Evolutionary conservation across 2,113 vertebrate species (phyloP).

Genomic region (Macroglossus sobrinus): DNA sequence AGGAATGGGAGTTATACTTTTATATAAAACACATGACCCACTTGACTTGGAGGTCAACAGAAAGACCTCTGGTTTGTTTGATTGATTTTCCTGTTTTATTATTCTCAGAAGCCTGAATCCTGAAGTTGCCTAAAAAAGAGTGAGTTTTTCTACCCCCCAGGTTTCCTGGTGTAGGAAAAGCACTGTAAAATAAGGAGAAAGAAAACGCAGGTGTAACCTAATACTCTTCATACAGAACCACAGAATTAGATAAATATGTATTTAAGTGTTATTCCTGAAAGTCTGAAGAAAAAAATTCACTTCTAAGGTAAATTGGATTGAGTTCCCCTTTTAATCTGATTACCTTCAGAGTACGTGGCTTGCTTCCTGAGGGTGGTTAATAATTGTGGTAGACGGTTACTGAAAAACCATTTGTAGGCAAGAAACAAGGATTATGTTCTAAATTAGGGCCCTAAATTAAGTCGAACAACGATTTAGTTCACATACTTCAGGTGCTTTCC

Average conservation of each 20-base stretch:
- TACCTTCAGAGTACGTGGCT: not conserved
- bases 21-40: not conserved
- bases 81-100: not conserved
- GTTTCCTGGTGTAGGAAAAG: not conserved
- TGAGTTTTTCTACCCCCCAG: not conserved
- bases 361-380: not conserved
- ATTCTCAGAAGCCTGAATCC: not conserved
- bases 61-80: not conserved
- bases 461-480: not conserved
- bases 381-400: not conserved
- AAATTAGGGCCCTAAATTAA: not conserved
- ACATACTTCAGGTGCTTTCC: conserved; percentile 8
- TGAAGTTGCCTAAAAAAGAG: not conserved
- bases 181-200: not conserved
- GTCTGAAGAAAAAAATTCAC: conserved; percentile 16
- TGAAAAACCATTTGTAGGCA: conserved; percentile 6
- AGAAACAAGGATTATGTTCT: conserved; percentile 3
- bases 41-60: not conserved
- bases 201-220: not conserved
- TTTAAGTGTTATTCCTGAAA: conserved; percentile 28
- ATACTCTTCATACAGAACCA: not conserved
- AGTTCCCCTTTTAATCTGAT: conserved; percentile 18
- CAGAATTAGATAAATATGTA: not conserved
- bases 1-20: not conserved
- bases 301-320: not conserved